phyloP scores from a whole-genome alignment of 2,113 vertebrate genomes.

The Lophura nycthemera region DNA sequence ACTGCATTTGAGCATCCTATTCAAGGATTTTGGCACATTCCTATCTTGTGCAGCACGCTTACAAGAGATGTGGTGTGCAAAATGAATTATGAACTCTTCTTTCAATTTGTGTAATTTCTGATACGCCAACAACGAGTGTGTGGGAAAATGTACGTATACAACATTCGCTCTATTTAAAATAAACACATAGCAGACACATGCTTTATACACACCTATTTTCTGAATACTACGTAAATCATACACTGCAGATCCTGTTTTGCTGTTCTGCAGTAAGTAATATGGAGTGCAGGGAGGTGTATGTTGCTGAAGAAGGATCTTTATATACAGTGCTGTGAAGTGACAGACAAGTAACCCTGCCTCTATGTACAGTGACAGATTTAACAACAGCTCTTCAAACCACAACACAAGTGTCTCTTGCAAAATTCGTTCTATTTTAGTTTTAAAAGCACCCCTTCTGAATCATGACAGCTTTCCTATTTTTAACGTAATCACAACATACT shows the following conservation, averaged over 20 bases:
- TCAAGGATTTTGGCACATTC: background rate
- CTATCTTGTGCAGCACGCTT: background rate
- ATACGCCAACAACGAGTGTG: background rate
- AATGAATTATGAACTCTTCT: fast-evolving
- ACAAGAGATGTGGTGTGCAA: fast-evolving
- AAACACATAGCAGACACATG: background rate
- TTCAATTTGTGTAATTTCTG: background rate
- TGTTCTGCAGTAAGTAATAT: background rate
- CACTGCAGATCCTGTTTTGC: background rate
- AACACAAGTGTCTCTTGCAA: background rate
- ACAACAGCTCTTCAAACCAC: background rate
- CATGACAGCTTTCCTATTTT: background rate
- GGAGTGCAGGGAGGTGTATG: background rate
- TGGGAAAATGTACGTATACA: background rate
- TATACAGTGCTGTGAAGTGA: background rate
- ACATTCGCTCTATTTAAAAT: background rate
- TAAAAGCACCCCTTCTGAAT: background rate
- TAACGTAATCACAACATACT: background rate
- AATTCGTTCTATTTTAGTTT: background rate
- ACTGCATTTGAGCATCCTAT: background rate
- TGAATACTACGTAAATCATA: background rate
- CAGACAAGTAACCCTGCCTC: background rate
- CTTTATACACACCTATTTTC: background rate
- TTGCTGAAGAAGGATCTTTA: background rate
- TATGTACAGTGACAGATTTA: background rate